Evolutionary conservation across 2,113 vertebrate species (phyloP).

Genomic region (Spermophilus dauricus): DNA sequence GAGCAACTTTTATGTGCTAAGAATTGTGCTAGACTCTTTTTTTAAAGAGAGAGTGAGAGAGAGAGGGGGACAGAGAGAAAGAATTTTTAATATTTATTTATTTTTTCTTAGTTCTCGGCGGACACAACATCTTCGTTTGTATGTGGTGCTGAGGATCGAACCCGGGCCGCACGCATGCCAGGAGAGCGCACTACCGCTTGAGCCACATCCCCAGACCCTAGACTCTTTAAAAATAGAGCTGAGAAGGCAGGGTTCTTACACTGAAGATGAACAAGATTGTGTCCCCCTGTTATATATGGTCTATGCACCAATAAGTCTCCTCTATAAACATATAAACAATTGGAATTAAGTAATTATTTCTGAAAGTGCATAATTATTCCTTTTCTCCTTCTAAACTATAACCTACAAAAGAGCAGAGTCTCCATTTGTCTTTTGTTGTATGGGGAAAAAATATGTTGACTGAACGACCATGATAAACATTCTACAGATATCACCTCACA

Average conservation of each 20-base stretch:
- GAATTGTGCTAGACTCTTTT: background rate
- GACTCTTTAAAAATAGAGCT: background rate
- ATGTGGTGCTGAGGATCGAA: no score
- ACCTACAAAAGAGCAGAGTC: background rate
- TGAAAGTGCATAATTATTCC: background rate
- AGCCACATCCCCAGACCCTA: no score
- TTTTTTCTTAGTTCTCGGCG: no score
- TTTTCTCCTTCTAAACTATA: background rate
- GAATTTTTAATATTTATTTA: no score
- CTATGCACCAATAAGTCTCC: background rate
- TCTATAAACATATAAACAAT: background rate
- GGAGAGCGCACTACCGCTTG: no score
- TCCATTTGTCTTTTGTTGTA: background rate
- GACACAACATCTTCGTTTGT: no score
- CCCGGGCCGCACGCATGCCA: no score
- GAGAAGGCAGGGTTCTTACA: background rate
- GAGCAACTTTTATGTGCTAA: slow-evolving; percentile 28
- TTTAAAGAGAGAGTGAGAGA: no score
- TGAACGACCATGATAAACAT: background rate
- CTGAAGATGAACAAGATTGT: background rate
- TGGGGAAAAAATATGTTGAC: slow-evolving; percentile 5
- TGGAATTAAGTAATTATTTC: slow-evolving; percentile 25
- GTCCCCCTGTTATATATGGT: background rate
- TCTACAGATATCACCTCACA: slow-evolving; percentile 3
- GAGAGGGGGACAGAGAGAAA: no score